Base-by-base conservation (phyloP, 2,797 vertebrate species). In the Onychomys torridus region DNA sequence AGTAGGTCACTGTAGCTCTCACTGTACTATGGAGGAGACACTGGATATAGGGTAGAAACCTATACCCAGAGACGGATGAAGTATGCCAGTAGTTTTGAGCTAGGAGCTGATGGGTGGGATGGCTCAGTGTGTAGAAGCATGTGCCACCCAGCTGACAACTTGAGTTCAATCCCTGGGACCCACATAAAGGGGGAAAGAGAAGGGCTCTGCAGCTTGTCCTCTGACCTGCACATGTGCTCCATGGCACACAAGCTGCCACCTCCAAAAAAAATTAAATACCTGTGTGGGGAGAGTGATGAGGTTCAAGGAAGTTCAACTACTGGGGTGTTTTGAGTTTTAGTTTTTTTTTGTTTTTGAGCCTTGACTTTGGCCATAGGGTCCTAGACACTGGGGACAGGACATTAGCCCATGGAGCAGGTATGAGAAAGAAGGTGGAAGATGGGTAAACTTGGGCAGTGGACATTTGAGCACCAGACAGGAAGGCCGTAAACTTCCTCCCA, bases 401-500 rank as follows among this genome's bases (percentile, higher is more conserved):
- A 52, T 12, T 46, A 46, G 32, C 25, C 89, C 25, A 0, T 2
- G 7, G 40, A n/a, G 25, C n/a, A n/a, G 23, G 1, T 4, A 1
- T 40, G 16, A 34, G 61, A 95, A 71, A 43, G 34, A 87, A 46
- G 69, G 46, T 12, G 46, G 59, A 34, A 32, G 61, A 12, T 5
- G 55, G 71, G 49, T 32, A 37, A 61, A 34, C 86, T 40, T 19
- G 34, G 46, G 63, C 34, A 11, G 61, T 1, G 0, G 0, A 2
- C 19, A 2, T 2, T 14, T 2, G 67, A n/a, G 4, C 3, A 37
- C 16, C 16, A 63, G 85, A 21, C 4, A 43, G 5, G 4, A 6
- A 71, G 95, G 5, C 67, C 4, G 1, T 27, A 6, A n/a, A 1
- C 52, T 10, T 73, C 21, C 8, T n/a, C n/a, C n/a, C n/a, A 43